Evolutionary conservation across 2,797 vertebrate species (phyloP).

Genomic region (Margarornis squamiger): DNA sequence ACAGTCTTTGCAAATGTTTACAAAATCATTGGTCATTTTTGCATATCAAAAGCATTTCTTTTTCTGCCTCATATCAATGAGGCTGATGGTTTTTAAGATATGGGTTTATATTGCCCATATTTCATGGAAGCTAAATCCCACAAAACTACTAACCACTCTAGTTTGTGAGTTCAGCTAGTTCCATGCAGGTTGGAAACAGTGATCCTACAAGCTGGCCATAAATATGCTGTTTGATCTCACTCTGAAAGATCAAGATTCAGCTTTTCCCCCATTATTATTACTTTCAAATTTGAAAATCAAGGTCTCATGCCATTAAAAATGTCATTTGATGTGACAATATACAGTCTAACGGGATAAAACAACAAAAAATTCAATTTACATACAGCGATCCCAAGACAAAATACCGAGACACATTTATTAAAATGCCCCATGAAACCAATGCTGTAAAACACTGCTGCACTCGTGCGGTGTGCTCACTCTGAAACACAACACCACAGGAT

Average conservation of each 20-base stretch:
- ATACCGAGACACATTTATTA: neutral
- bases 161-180: neutral
- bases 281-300: neutral
- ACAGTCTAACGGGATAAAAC: neutral
- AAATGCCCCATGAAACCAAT: neutral
- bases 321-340: rapidly evolving
- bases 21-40: neutral
- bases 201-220: neutral
- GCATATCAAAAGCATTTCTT: neutral
- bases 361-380: neutral
- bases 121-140: neutral
- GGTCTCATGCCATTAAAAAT: neutral
- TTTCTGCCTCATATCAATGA: neutral
- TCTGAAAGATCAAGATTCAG: neutral
- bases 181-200: neutral
- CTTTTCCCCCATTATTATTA: neutral
- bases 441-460: neutral
- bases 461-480: neutral
- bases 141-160: neutral
- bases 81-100: neutral
- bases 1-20: neutral
- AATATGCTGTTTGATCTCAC: neutral
- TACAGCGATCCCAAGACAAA: neutral
- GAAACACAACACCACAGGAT: neutral
- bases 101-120: neutral